Evolutionary conservation across 2,113 vertebrate species (phyloP).

Genomic region (Copsychus sechellarum): DNA sequence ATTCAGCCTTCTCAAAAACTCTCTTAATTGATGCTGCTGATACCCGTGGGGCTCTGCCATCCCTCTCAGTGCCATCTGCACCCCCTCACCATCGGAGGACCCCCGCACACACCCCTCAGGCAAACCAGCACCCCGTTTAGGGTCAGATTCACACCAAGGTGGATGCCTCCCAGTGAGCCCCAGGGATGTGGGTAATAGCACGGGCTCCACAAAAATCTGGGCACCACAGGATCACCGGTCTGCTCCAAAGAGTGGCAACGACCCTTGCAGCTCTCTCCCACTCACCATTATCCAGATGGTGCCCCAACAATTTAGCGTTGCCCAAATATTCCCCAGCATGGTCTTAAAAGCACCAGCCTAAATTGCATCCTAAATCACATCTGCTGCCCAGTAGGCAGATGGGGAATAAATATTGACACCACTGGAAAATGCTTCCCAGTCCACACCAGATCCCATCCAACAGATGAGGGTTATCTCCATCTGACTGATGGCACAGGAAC

Average conservation of each 20-base stretch:
- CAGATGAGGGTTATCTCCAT: neutral
- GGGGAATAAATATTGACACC: neutral
- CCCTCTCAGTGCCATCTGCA: neutral
- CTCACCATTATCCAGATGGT: neutral
- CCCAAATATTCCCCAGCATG: conserved; percentile 7
- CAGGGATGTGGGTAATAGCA: neutral
- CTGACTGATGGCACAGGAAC: neutral
- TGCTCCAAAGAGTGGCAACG: neutral
- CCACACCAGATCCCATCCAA: neutral
- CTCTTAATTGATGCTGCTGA: neutral
- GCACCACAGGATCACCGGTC: neutral
- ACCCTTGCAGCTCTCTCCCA: neutral
- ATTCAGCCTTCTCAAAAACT: conserved; percentile 28
- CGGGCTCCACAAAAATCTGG: neutral
- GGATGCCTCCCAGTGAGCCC: neutral
- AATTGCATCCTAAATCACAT: neutral
- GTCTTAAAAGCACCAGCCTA: conserved; percentile 3
- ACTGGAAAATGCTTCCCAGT: neutral
- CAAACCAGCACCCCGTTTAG: accelerated
- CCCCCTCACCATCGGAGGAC: accelerated
- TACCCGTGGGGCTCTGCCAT: neutral
- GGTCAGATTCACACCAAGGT: neutral
- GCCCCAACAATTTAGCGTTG: neutral
- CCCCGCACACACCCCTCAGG: neutral
- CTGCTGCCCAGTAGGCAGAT: neutral